These are phyloP conservation scores for Heliconius ismenius DNA, from an alignment of 2,888 invertebrate genomes.

Conservation along the genomic window DNA sequence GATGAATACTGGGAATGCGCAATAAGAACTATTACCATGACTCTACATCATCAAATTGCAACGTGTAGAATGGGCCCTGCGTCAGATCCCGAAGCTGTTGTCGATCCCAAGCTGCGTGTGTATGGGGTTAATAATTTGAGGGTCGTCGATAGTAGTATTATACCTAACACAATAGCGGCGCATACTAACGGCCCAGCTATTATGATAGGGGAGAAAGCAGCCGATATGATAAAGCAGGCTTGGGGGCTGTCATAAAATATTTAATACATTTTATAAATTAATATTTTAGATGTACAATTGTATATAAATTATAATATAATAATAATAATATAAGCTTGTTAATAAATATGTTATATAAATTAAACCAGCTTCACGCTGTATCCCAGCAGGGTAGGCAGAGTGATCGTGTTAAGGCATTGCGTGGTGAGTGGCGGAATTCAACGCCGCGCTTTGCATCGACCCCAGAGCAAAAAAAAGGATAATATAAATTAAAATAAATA, in stretches of 20 bases:
- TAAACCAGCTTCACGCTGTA: no score
- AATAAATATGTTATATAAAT: neutral
- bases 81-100: conserved; percentile 82
- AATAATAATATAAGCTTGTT: neutral
- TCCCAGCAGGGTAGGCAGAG: no score
- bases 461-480: no score
- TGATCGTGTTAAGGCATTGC: no score
- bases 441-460: no score
- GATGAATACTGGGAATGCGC: conserved; percentile 87
- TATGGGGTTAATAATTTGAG: conserved; percentile 83
- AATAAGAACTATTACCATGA: conserved; percentile 81
- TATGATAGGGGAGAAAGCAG: conserved; percentile 88
- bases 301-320: neutral
- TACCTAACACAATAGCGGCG: conserved; percentile 84
- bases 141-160: conserved; percentile 86
- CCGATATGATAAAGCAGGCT: conserved; percentile 82
- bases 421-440: no score
- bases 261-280: neutral
- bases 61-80: conserved; percentile 87
- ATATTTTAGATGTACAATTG: neutral
- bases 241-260: conserved; percentile 62
- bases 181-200: conserved; percentile 86
- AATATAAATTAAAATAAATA: no score
- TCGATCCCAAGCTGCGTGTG: conserved; percentile 83
- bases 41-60: conserved; percentile 86